Base-by-base conservation (phyloP, 2,888 invertebrate genomes). In the Chrysotoxum bicinctum region DNA sequence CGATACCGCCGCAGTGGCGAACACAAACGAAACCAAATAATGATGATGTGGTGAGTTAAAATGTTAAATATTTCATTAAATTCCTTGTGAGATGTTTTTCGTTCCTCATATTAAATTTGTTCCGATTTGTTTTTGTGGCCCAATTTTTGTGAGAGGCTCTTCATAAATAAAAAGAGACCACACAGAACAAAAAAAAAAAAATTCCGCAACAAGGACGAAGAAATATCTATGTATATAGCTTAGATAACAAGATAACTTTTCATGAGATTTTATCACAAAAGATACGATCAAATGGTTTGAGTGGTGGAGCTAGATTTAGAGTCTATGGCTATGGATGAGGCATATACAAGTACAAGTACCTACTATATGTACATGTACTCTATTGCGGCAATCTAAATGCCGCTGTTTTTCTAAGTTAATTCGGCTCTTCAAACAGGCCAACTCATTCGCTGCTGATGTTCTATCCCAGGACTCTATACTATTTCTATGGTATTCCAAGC, bases 41-140 rank as follows among this genome's bases (percentile, higher is more conserved):
- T 66, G 16, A 23, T 30, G 35, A 56, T 78, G 62, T 68, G 56
- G 32, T 60, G 50, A 54, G 35, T 26, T 73, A 66, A 62, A 74
- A 74, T 83, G 85, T 87, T 87, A 83, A 87, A 87, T 87, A 84
- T 87, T 87, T 87, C 84, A 87, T 87, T 72, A 87, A 81, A 78
- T 87, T 73, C 76, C 76, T 87, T 87, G 82, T 84, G 83, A 87
- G 85, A 86, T 86, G 66, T 72, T 62, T 68, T 56, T 62, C 50
- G 21, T 50, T 62, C 52, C 56, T 73, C 62, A 60, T 60, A 60
- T 54, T 43, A 23, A 66, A 79, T 77, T 54, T 56, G 54, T 50
- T 68, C 68, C 62, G 66, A 68, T 80, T 75, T 70, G 77, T 68
- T 80, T 66, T 54, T 70, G 76, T 70, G 76, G 62, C 72, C 73